Evolutionary conservation across 2,888 invertebrate genomes (phyloP), one percentile per base, ranked within the genome.

Genomic region (Epinotia nisella): DNA sequence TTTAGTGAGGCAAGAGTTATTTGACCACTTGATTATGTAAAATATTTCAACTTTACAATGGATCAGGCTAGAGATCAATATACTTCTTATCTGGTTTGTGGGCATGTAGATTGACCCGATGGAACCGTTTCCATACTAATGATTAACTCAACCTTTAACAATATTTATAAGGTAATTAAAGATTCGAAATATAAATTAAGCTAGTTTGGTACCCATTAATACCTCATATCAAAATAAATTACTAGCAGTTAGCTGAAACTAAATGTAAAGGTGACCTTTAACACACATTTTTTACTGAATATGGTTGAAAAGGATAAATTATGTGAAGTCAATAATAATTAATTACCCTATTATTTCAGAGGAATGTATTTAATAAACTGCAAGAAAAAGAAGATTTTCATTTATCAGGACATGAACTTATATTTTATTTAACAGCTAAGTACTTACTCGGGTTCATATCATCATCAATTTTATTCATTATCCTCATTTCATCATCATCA

Each of bases 71-170:
- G 64, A 35, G 67, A 67, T 61, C 67, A 72, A 72, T 62, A 67
- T 64, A 67, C 67, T 59, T 62, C 49, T 56, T 72, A 72, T 72
- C 72, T 58, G 56, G 71, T 35, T 21, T 19, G 21, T 51, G 35
- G 39, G 39, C 51, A 56, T 56, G 24, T 39, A 11, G 17, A 67
- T 21, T 67, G 39, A 17, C 39, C n/a, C 9, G 17, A 39, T 29
- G 62, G 51, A 60, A 61, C 10, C 41, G 49, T 39, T 67, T 51
- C 21, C 68, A 68, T 68, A 62, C 49, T 51, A 35, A 58, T 64
- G 10, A 70, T 35, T 19, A 21, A 61, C 45, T 45, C 19, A 59
- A 41, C 15, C 21, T 21, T 64, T 17, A 29, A 2, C 2, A 24
- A 3, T 1, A 17, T n/a, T 59, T 35, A 15, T 7, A 29, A n/a